Evolutionary conservation across 1,140 invertebrate genomes (phyloP).

Genomic region (Hylyphantes graminicola): DNA sequence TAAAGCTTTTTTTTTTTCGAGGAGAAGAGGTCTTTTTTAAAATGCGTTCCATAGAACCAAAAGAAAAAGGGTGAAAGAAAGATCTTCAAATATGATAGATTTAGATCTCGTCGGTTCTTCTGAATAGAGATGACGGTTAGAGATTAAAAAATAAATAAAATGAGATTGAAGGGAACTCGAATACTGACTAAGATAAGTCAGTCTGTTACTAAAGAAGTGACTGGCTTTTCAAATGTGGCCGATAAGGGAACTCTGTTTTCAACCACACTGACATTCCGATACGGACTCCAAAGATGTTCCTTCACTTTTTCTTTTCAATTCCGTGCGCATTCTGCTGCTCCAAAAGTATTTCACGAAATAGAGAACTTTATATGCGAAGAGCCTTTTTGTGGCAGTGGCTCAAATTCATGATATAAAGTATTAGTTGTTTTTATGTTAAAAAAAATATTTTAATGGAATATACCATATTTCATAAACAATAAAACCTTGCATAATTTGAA

Average conservation of each 20-base stretch:
- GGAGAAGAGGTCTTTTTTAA: slow-evolving; percentile 6
- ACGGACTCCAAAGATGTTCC: slow-evolving; percentile 40
- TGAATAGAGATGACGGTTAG: slow-evolving; percentile 57
- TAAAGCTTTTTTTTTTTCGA: neutral
- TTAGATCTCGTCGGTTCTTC: slow-evolving; percentile 45
- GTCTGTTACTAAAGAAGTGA: slow-evolving; percentile 26
- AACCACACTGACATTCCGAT: slow-evolving; percentile 22
- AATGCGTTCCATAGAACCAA: slow-evolving; percentile 1
- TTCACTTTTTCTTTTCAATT: neutral
- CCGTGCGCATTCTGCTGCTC: neutral
- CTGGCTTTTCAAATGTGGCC: slow-evolving; percentile 33
- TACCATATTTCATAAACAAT: too few relatives aligned
- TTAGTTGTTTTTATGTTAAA: too few relatives aligned
- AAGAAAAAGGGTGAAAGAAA: slow-evolving; percentile 19
- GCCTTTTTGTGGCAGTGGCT: too few relatives aligned
- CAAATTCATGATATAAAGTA: too few relatives aligned
- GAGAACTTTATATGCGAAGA: too few relatives aligned
- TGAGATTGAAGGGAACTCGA: slow-evolving; percentile 29
- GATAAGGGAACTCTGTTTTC: slow-evolving; percentile 47
- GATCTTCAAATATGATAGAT: slow-evolving; percentile 57
- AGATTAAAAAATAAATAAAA: slow-evolving; percentile 58
- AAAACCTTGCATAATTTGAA: too few relatives aligned
- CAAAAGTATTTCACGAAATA: slow-evolving; percentile 13
- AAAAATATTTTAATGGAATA: too few relatives aligned
- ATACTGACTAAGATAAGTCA: slow-evolving; percentile 41